Percentiles rank a stretch among this genome's conserved stretches.
Conservation (phyloP, 2,888 invertebrate species). For the Cheilosia grossa region DNA sequence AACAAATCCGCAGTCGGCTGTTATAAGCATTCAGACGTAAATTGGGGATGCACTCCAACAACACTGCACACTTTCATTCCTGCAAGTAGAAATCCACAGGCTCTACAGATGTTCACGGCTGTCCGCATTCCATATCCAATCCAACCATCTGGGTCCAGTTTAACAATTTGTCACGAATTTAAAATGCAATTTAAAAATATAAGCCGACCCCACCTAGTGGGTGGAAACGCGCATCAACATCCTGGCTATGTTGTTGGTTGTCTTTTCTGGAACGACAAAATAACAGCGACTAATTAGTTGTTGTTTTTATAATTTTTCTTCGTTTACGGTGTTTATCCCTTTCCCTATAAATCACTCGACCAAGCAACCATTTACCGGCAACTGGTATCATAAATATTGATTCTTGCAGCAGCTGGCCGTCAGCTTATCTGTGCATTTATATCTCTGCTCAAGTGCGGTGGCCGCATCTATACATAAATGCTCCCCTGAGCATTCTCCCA, state of each 20-base stretch:
- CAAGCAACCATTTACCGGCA: slow-evolving; percentile 58
- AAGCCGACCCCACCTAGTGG: too few species aligned
- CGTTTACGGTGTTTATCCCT: slow-evolving; percentile 46
- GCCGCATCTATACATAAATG: slow-evolving; percentile 26
- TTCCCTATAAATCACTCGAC: slow-evolving; percentile 68
- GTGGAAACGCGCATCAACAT: too few species aligned
- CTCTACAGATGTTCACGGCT: too few species aligned
- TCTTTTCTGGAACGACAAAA: slow-evolving; percentile 26
- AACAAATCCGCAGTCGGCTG: too few species aligned
- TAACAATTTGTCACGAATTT: too few species aligned
- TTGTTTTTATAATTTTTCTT: slow-evolving; percentile 46
- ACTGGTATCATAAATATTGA: slow-evolving; percentile 72
- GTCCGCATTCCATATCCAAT: too few species aligned
- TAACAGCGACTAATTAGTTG: slow-evolving; percentile 53
- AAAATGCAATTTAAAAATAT: too few species aligned
- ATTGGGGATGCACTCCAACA: too few species aligned
- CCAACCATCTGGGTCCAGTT: too few species aligned
- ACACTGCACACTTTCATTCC: too few species aligned
- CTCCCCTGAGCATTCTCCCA: slow-evolving; percentile 45
- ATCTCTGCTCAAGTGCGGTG: slow-evolving; percentile 52
- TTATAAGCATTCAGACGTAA: too few species aligned
- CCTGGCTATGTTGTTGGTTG: neutral
- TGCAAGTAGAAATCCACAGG: too few species aligned
- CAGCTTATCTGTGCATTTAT: slow-evolving; percentile 69
- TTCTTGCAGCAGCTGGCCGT: slow-evolving; percentile 65